Conservation (phyloP, 2,113 vertebrate species). For the Falcunculus frontatus region DNA sequence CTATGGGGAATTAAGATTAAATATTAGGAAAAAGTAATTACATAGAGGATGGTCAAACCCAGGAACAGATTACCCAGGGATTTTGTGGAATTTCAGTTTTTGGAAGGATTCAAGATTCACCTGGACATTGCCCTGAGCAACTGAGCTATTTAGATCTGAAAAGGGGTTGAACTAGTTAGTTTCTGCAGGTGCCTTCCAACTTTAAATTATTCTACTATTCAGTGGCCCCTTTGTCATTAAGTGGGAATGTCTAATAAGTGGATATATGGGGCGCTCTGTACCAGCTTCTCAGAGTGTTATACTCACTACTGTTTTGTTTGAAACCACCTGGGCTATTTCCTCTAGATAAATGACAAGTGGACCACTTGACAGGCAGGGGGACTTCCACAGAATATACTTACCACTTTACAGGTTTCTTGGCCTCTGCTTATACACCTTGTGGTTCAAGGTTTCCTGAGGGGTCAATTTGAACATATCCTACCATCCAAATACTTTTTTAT, state of each 20-base stretch:
- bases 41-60: not conserved
- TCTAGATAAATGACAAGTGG: not conserved
- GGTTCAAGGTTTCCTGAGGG: not conserved
- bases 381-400: not conserved
- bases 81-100: not conserved
- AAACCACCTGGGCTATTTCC: not conserved
- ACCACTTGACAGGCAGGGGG: not conserved
- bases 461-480: not conserved
- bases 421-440: not conserved
- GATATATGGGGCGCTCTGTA: not conserved
- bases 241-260: not conserved
- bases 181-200: not conserved
- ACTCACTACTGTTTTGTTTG: not conserved
- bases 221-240: not conserved
- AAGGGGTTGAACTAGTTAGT: not conserved
- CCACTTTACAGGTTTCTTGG: not conserved
- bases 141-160: not conserved
- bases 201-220: not conserved
- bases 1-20: not conserved
- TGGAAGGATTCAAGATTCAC: not conserved
- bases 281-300: not conserved
- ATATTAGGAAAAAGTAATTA: not conserved
- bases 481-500: not conserved
- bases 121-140: not conserved
- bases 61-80: not conserved